Evolutionary conservation across 1,140 invertebrate species (phyloP), one percentile per base, ranked within the genome.

Genomic region (Platorchestia sp.): DNA sequence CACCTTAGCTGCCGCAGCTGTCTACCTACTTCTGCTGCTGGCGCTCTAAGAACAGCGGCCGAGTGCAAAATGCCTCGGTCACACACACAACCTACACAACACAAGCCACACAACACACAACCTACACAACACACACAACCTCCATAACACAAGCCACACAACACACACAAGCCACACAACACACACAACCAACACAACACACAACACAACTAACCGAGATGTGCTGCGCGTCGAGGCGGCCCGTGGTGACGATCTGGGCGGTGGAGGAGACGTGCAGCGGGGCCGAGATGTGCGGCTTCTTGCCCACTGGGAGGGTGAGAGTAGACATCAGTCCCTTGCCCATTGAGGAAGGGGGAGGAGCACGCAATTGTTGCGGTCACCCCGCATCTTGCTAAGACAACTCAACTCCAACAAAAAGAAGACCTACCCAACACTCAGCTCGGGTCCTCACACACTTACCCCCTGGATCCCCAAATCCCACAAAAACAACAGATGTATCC

Each of bases 221-320:
- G 59, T 75, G 59, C 59, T 75, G 59, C 16, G 93, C 90, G 41
- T 95, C 87, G 36, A 95, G 59, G 90, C 95, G 95, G 42, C 95
- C 95, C n/a, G 95, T 86, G 53, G 86, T 36, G 22, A 95, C 95
- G 42, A 95, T 91, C 41, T 95, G 96, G 44, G 96, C 96, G 95
- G 96, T 96, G 89, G 96, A 96, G 59, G 96, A 96, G 95, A 96
- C 89, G 95, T 95, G 95, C 87, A 96, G 41, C 93, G 96, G 96
- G 45, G 51, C 96, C 90, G 95, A 95, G 89, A 96, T 96, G 40
- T 95, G 45, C 75, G 96, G 96, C 90, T 96, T 96, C 95, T 96
- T 96, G 86, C 96, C 96, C 95, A 96, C 96, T 96, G 96, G n/a
- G n/a, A n/a, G n/a, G n/a, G n/a, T n/a, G 59, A 96, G 95, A 86